Percentiles rank a stretch among this genome's conserved stretches.
Conservation (phyloP, 2,113 vertebrate species). For the Gymnorhina tibicen region DNA sequence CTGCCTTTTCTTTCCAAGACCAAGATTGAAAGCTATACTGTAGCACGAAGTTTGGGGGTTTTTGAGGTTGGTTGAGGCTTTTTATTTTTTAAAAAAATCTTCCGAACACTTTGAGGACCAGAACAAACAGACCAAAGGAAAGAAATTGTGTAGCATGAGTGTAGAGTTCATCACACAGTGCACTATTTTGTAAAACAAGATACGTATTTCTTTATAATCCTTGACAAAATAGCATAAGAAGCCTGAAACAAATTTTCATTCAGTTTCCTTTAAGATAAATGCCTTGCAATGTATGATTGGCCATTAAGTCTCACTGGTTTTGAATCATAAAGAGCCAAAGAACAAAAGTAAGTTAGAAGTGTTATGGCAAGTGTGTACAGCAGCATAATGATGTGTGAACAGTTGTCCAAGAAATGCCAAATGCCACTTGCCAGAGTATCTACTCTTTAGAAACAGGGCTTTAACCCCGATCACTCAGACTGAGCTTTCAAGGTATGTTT, state of each 20-base stretch:
- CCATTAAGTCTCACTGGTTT: background rate
- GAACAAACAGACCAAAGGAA: background rate
- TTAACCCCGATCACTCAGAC: background rate
- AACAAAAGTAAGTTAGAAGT: background rate
- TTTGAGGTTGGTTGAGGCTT: background rate
- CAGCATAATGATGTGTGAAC: background rate
- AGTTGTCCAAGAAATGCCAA: background rate
- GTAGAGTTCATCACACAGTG: background rate
- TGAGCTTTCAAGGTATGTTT: background rate
- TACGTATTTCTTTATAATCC: background rate
- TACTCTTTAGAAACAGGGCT: background rate
- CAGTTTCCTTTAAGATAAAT: background rate
- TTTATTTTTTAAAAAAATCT: background rate
- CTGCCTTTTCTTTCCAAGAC: background rate
- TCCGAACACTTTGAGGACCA: background rate
- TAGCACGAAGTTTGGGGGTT: fast-evolving
- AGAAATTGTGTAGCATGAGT: background rate
- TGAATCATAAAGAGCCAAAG: background rate
- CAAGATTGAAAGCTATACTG: background rate
- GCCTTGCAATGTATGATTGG: background rate
- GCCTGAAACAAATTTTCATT: background rate
- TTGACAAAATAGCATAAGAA: background rate
- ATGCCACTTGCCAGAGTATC: background rate
- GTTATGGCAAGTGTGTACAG: background rate
- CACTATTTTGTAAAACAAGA: background rate